A percentile compares a stretch with the other conserved stretches of the same genome.
These are phyloP conservation scores for Aspidoscelis tigris DNA, from an alignment of 2,113 vertebrate species.

Conservation along the genomic window DNA sequence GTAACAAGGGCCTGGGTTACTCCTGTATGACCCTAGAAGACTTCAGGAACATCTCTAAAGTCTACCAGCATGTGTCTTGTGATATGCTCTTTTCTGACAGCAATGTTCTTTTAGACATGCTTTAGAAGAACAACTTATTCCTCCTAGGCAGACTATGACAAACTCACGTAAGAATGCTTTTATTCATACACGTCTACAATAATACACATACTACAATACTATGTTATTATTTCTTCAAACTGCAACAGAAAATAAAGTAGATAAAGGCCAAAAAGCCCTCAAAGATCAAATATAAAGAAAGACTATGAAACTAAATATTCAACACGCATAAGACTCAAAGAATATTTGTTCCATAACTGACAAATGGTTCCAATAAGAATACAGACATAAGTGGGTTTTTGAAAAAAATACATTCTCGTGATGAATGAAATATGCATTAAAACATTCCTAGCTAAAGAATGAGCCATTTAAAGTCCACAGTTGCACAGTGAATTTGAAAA, in stretches of 20 bases:
- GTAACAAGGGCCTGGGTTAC: no score
- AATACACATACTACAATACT: neutral
- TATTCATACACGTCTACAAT: neutral
- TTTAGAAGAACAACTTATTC: no score
- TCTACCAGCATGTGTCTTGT: no score
- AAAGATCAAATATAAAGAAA: neutral
- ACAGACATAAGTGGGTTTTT: neutral
- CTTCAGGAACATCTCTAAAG: no score
- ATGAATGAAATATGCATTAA: constrained; percentile 18
- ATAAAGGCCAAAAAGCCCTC: neutral
- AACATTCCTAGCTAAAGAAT: neutral
- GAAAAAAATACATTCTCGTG: neutral
- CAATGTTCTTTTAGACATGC: no score
- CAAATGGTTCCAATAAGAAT: constrained; percentile 7
- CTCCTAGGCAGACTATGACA: no score
- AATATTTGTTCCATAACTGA: constrained; percentile 2
- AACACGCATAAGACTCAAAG: neutral
- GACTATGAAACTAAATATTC: neutral
- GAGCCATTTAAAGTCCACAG: constrained; percentile 9
- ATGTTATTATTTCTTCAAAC: neutral
- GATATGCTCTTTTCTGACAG: no score
- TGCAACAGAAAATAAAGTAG: neutral
- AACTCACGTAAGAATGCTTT: neutral
- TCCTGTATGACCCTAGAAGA: no score
- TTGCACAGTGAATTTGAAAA: constrained; percentile 19